Base-by-base conservation (phyloP, 2,113 vertebrate species). In the Heptranchias perlo region DNA sequence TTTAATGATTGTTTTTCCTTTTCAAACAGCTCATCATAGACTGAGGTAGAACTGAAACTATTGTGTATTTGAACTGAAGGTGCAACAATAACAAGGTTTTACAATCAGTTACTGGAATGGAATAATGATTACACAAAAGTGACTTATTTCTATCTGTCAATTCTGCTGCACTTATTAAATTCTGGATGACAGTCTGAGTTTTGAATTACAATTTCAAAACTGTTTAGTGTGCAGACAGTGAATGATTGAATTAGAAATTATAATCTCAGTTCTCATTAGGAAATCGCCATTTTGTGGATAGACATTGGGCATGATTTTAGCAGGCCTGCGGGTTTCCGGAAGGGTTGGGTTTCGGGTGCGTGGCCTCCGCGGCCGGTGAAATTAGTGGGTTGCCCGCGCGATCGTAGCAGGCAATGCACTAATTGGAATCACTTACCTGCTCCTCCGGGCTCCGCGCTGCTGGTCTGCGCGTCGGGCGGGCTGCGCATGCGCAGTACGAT, bases 191-290 rank as follows among this genome's bases (percentile, higher is more conserved):
- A 58, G 39, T 86, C 82, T 61, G n/a, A 94, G 23, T 47, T 95
- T 31, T 69, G 44, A 95, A 95, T 67, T 95, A 69, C 23, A 11
- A 95, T 95, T 94, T 94, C 93, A 94, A 94, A 94, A 95, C 44
- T 95, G 61, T 47, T 65, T 94, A 2, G 14, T 28, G 44, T 44
- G 25, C 62, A 25, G 92, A 47, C 21, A 47, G 61, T 28, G 44
- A 95, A 67, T 65, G 25, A 69, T 65, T 49, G 93, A 10, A 95
- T 49, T 23, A 69, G 10, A 25, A 65, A 65, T 4, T 3, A 65
- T 47, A 47, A 28, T 49, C 62, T 23, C 8, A 7, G 65, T 95
- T 69, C 31, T 95, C 64, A 69, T 95, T 52, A 31, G 44, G 23
- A 69, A 52, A 95, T 49, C 39, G 23, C 65, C 65, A 35, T 52